phyloP scores from a whole-genome alignment of 1,140 invertebrate species.

The Penaeus indicus region DNA sequence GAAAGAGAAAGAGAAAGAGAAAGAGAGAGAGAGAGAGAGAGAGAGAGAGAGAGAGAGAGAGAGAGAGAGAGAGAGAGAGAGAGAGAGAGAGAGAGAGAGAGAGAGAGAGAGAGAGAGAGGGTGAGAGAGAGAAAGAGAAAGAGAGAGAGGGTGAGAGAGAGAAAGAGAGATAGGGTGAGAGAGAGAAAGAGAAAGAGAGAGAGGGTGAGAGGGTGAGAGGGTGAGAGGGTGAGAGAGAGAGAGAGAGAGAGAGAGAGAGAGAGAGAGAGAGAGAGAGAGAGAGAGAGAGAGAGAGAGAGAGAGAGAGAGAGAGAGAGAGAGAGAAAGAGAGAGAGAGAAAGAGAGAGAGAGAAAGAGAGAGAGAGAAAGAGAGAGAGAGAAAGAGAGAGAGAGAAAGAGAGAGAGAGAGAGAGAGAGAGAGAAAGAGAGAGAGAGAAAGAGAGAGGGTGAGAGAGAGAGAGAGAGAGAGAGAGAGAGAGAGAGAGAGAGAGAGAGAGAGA shows the following conservation, averaged over 20 bases:
- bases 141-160: not conserved
- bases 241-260: not conserved
- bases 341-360: too few species aligned
- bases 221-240: not conserved
- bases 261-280: constrained; percentile 1
- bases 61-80: too few species aligned
- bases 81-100: not conserved
- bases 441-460: too few species aligned
- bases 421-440: too few species aligned
- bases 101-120: not conserved
- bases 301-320: not conserved
- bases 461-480: too few species aligned
- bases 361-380: too few species aligned
- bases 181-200: not conserved
- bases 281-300: not conserved
- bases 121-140: not conserved
- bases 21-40: not conserved
- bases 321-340: not conserved
- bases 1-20: not conserved
- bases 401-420: too few species aligned
- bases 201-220: not conserved
- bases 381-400: too few species aligned
- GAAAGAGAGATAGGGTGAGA: not conserved
- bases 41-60: not conserved
- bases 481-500: too few species aligned